Evolutionary conservation across 2,113 vertebrate species (phyloP).

Genomic region (Eupsittula cactorum): DNA sequence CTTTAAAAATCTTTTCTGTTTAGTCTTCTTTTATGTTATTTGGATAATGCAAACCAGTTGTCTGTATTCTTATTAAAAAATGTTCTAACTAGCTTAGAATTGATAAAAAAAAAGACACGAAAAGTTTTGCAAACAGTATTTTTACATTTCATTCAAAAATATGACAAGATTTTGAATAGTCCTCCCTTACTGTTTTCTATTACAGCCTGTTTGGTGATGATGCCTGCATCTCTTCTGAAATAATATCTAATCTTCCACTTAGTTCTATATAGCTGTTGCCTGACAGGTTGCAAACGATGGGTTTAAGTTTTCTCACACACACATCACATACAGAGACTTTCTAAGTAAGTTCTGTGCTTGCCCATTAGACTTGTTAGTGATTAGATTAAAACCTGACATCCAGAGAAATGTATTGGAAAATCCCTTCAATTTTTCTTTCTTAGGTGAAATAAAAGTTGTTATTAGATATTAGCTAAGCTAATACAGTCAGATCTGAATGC

Average conservation of each 20-base stretch:
- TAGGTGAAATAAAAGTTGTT: conserved; percentile 47
- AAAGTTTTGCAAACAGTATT: not conserved
- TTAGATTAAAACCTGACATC: conserved; percentile 25
- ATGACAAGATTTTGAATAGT: not conserved
- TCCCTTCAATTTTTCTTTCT: conserved; percentile 45
- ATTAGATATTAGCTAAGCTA: conserved; percentile 25
- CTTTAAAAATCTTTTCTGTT: conserved; percentile 50
- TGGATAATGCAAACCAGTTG: conserved; percentile 32
- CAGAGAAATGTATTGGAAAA: conserved; percentile 24
- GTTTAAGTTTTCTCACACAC: not conserved
- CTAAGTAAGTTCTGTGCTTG: not conserved
- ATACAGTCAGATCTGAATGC: conserved; percentile 41
- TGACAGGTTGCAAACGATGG: not conserved
- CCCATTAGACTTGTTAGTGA: not conserved
- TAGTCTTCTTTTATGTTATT: conserved; percentile 28
- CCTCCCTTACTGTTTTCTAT: not conserved
- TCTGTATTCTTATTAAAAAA: conserved; percentile 1
- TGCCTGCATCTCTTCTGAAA: not conserved
- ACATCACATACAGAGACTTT: not conserved
- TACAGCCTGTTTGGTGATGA: not conserved
- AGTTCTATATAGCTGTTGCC: not conserved
- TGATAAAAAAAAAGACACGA: not conserved
- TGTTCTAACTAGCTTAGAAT: not conserved
- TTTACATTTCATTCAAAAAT: conserved; percentile 15
- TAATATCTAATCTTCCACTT: not conserved